These are phyloP conservation scores for Heliocidaris tuberculata DNA, from an alignment of 35 echinoderm and acorn worm genomes.

Conservation along the genomic window DNA sequence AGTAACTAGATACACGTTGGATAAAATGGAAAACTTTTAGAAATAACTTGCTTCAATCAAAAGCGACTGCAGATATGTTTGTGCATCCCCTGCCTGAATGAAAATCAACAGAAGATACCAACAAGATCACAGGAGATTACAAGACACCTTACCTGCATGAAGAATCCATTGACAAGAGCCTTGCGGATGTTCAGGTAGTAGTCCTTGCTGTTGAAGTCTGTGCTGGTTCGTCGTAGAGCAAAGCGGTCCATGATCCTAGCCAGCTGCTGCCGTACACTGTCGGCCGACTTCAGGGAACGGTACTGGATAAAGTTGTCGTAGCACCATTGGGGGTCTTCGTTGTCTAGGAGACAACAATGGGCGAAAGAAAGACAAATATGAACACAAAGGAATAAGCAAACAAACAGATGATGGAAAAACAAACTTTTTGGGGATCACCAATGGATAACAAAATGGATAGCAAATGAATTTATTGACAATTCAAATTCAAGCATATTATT, in stretches of 20 bases:
- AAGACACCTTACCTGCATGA: slow-evolving; percentile 81
- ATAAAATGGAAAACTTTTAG: too few relatives aligned
- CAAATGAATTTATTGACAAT: too few relatives aligned
- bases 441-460: too few relatives aligned
- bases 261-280: slow-evolving; percentile 95
- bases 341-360: slow-evolving; percentile 57
- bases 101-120: too few relatives aligned
- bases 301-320: slow-evolving; percentile 99
- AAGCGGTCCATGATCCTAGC: slow-evolving; percentile 98
- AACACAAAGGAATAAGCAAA: neutral
- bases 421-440: neutral
- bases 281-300: slow-evolving; percentile 93
- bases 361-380: neutral
- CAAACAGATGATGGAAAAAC: neutral
- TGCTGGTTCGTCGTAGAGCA: slow-evolving; percentile 90
- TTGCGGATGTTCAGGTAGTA: slow-evolving; percentile 98
- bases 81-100: too few relatives aligned
- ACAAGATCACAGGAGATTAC: neutral
- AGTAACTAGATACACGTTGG: too few relatives aligned
- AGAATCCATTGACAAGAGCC: slow-evolving; percentile 93
- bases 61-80: too few relatives aligned
- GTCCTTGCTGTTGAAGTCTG: slow-evolving; percentile 98
- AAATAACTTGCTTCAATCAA: too few relatives aligned
- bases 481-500: too few relatives aligned
- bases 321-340: slow-evolving; percentile 94